These are phyloP conservation scores for Leptocoma aspasia DNA, from an alignment of 2,113 vertebrate species.

Conservation along the genomic window DNA sequence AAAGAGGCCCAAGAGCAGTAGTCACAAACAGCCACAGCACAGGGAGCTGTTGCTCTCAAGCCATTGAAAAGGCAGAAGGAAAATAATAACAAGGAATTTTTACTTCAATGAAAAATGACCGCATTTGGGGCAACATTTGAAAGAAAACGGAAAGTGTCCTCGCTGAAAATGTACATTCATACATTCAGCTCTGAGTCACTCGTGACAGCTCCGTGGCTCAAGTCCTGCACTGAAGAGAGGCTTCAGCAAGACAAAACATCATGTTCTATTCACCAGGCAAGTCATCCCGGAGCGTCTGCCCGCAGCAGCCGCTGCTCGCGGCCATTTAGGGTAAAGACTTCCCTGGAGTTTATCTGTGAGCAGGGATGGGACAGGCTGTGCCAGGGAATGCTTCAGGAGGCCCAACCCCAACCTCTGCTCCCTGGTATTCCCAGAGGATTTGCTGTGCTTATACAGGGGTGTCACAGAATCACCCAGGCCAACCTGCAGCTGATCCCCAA, in stretches of 20 bases:
- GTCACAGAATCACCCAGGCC: rapidly evolving
- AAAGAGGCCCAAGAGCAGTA: background rate
- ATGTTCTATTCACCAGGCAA: background rate
- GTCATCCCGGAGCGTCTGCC: background rate
- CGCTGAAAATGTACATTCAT: background rate
- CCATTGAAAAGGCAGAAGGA: background rate
- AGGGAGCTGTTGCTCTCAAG: background rate
- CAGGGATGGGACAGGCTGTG: background rate
- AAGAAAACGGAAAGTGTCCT: background rate
- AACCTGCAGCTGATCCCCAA: rapidly evolving
- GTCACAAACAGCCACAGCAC: background rate
- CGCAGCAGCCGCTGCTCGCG: background rate
- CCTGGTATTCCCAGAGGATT: background rate
- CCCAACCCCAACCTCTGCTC: background rate
- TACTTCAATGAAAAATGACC: background rate
- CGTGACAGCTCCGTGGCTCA: background rate
- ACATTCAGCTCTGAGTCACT: conserved; percentile 3
- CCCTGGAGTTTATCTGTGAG: background rate
- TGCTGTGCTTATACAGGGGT: background rate
- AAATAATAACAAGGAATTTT: background rate
- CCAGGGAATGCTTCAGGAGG: background rate
- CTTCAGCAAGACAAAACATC: background rate
- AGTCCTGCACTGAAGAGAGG: background rate
- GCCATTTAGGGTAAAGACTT: conserved; percentile 11
- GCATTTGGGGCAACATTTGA: background rate